These are phyloP conservation scores for Belgica antarctica DNA, from an alignment of 2,888 invertebrate species.

Conservation along the genomic window DNA sequence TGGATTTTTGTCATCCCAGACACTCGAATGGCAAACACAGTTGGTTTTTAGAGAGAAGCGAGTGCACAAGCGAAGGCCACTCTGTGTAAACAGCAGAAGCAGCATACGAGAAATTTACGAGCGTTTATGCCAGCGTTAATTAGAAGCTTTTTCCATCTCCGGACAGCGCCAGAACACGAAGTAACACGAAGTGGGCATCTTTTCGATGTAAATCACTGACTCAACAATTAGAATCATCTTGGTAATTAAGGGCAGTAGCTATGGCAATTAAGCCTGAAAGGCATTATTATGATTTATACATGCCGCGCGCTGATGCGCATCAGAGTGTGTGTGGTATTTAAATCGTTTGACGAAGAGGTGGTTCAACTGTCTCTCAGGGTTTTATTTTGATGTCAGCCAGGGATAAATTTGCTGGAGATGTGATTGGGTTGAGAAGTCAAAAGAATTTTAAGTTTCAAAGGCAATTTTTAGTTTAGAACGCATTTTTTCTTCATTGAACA, in stretches of 20 bases:
- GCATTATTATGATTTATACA: slow-evolving; percentile 25
- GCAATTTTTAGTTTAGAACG: neutral
- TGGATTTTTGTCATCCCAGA: neutral
- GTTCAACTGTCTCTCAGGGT: slow-evolving; percentile 3
- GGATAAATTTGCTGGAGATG: too few relatives aligned
- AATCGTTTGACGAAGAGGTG: slow-evolving; percentile 16
- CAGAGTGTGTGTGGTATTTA: slow-evolving; percentile 18
- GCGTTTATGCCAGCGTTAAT: slow-evolving; percentile 25
- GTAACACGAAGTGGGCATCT: neutral
- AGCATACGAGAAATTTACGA: slow-evolving; percentile 9
- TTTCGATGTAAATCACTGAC: slow-evolving; percentile 34
- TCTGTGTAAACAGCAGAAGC: neutral
- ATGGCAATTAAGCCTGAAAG: slow-evolving; percentile 8
- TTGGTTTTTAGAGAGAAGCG: neutral
- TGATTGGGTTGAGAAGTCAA: too few relatives aligned
- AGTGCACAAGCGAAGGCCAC: slow-evolving; percentile 2
- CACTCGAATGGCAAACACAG: neutral
- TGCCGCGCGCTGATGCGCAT: neutral
- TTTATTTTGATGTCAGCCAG: too few relatives aligned
- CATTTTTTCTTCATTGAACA: neutral
- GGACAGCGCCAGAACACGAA: neutral
- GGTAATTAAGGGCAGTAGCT: slow-evolving; percentile 37
- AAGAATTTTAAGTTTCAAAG: neutral
- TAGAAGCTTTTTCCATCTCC: neutral
- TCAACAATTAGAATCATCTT: slow-evolving; percentile 36